Conservation (phyloP, 2,888 invertebrate genomes). For the Acanthosepion lycidas region DNA sequence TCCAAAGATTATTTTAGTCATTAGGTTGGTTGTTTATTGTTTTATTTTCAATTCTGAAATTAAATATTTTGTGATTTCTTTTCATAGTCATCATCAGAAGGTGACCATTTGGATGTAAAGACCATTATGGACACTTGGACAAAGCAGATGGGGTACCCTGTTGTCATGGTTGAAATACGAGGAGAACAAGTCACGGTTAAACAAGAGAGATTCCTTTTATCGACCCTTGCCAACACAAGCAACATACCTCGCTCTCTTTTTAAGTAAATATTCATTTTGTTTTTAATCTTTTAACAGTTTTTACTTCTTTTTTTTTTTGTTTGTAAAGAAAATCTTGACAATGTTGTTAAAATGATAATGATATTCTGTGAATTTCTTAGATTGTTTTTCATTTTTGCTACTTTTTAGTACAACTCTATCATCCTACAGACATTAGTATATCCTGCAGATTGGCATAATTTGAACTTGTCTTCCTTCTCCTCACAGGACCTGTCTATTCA, state of each 20-base stretch:
- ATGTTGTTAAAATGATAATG: too few relatives aligned
- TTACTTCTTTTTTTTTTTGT: not conserved
- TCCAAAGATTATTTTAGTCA: too few relatives aligned
- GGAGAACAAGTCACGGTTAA: slow-evolving; percentile 56
- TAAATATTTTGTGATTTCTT: not conserved
- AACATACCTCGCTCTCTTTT: slow-evolving; percentile 56
- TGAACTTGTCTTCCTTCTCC: too few relatives aligned
- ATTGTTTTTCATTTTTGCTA: too few relatives aligned
- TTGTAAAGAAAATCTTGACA: too few relatives aligned
- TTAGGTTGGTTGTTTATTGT: too few relatives aligned
- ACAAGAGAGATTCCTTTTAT: slow-evolving; percentile 64
- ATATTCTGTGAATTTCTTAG: too few relatives aligned
- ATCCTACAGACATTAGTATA: too few relatives aligned
- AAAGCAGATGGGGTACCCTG: slow-evolving; percentile 71
- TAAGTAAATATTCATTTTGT: slow-evolving; percentile 56
- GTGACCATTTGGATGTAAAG: slow-evolving; percentile 59
- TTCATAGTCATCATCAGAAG: not conserved
- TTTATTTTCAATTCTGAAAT: too few relatives aligned
- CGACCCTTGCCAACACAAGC: slow-evolving; percentile 52
- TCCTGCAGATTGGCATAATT: too few relatives aligned
- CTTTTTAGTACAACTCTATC: too few relatives aligned
- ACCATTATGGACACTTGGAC: slow-evolving; percentile 72
- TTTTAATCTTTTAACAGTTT: not conserved
- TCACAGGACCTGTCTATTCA: too few relatives aligned
- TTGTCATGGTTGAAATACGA: slow-evolving; percentile 64